Evolutionary conservation across 2,888 invertebrate genomes (phyloP), one percentile per base, ranked within the genome.

Genomic region (Cantharis lateralis): DNA sequence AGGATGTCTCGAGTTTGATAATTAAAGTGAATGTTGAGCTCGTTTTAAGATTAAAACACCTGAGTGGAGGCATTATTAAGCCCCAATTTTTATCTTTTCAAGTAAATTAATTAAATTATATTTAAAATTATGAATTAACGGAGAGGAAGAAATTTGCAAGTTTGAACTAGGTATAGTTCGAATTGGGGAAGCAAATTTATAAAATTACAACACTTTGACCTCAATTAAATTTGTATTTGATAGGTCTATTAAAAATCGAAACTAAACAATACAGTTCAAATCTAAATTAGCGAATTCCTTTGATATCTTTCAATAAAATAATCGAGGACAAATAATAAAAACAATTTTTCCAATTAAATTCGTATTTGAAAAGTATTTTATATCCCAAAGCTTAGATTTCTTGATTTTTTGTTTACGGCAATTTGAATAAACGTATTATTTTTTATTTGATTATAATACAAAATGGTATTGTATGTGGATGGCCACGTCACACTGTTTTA

Each of bases 11-110:
- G 24, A 72, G 64, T 48, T 72, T 64, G 72, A 64, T 72, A 72
- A 72, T 72, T 72, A 72, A 72, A 72, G 20, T 64, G 16, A 72
- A 72, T 72, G 72, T 62, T 10, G 26, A 63, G 26, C 62, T 62
- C 62, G 15, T 15, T 63, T 15, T 15, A 71, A 26, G 64, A 66
- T 66, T 66, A 66, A 66, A 66, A 66, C 64, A 66, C 64, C 64
- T 66, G 18, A 66, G 64, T 66, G 10, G 64, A 66, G 18, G 64
- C 15, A 66, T 66, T 20, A 20, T 16, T 24, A 66, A 66, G 24
- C 15, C 16, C 48, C 48, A 48, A 48, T 48, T 48, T 48, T 48
- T 48, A 48, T 48, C 48, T 48, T 48, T 48, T 7, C n/a, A 48
- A n/a, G n/a, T 48, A 48, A 48, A 48, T 48, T 48, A 48, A 48